Percentiles rank a stretch among this genome's conserved stretches.
These are phyloP conservation scores for Nephrocerus scutellatus DNA, from an alignment of 2,888 invertebrate species.

Conservation along the genomic window DNA sequence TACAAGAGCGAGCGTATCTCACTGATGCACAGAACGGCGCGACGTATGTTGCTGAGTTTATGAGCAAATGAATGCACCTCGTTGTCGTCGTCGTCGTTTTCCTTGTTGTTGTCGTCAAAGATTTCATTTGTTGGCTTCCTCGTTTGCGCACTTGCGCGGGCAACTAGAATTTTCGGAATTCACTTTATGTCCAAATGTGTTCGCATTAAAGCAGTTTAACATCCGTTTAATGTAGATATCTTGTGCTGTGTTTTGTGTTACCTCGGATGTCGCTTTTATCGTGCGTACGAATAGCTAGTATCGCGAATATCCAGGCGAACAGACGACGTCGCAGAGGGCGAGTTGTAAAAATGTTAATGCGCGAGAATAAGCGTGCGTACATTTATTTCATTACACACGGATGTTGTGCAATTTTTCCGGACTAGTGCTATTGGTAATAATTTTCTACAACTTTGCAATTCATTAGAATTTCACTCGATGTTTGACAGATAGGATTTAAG, in stretches of 20 bases:
- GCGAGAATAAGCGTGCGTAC: too few relatives aligned
- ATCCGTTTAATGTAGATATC: slow-evolving; percentile 12
- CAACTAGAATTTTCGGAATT: slow-evolving; percentile 15
- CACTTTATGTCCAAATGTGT: slow-evolving; percentile 20
- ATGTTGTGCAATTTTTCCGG: too few relatives aligned
- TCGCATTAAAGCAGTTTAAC: slow-evolving; percentile 10
- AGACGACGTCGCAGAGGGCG: too few relatives aligned
- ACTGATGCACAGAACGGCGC: not conserved
- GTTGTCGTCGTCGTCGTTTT: slow-evolving; percentile 18
- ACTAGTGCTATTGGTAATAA: too few relatives aligned
- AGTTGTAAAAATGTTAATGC: too few relatives aligned
- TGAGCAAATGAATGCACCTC: not conserved
- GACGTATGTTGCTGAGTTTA: slow-evolving; percentile 1
- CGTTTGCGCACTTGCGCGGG: not conserved
- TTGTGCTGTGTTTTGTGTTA: slow-evolving; percentile 10
- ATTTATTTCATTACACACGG: too few relatives aligned
- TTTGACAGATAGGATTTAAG: too few relatives aligned
- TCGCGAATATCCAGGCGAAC: too few relatives aligned
- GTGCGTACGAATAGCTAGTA: too few relatives aligned
- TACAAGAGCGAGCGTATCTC: not conserved
- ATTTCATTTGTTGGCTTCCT: slow-evolving; percentile 2
- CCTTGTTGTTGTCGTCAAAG: not conserved
- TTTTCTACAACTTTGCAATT: too few relatives aligned
- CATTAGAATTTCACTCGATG: too few relatives aligned
- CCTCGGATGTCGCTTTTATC: slow-evolving; percentile 10